Base-by-base conservation (phyloP, 1,140 invertebrate genomes). In the Apis cerana region DNA sequence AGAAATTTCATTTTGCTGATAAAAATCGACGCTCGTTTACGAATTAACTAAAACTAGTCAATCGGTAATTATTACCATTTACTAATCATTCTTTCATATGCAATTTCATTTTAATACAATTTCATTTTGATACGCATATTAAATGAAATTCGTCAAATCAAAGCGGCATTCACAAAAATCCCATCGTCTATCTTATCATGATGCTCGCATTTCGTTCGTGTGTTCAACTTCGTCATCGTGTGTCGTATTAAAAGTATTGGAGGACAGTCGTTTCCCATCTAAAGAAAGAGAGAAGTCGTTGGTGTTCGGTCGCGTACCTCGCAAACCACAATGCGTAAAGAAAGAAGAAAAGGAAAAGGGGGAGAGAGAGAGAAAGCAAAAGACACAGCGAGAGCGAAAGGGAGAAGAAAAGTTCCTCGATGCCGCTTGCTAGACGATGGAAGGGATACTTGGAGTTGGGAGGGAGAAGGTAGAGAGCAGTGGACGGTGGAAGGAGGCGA, bases 261-360 rank as follows among this genome's bases (percentile, higher is more conserved):
- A 59, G 62, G 75, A 74, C 74, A 54, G 65, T 82, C 75, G 75
- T 85, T 85, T 88, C 86, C 79, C 83, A 80, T 85, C 83, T 72
- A 58, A 75, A 85, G 87, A 85, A 88, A 88, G 86, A 86, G 82
- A 88, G 62, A 71, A 68, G 62, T 85, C 79, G 71, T 70, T 70
- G 65, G 80, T 7, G 33, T 71, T 85, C 67, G 84, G 75, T 82
- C 80, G 83, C 85, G 83, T 85, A 82, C 76, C 67, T 76, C 77
- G 81, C 79, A 86, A 86, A 85, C 74, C 86, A 86, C 76, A 84
- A 68, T 70, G 68, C 82, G 79, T 81, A 80, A 83, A 81, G 78
- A 82, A 88, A 84, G 84, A 86, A 80, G 65, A 83, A 83, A 84
- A 80, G 84, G 62, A 81, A 69, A 27, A 48, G 13, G 43, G 52